Percentiles rank a stretch among this genome's conserved stretches.
phyloP scores from a whole-genome alignment of 2,113 vertebrate genomes.

The Varanus komodoensis region DNA sequence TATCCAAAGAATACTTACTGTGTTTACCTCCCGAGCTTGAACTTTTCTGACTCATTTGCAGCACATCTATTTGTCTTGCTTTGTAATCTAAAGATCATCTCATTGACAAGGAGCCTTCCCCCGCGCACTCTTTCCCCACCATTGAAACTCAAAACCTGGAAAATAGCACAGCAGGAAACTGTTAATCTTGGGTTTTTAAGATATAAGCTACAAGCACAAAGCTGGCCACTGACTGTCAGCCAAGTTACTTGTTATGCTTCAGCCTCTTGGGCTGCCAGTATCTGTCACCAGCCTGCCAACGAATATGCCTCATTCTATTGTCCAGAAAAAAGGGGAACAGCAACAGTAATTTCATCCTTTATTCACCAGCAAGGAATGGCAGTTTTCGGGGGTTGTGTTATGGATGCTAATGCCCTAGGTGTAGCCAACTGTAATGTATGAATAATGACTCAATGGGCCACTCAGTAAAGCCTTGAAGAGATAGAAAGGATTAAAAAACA shows the following conservation, averaged over 20 bases:
- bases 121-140: constrained; percentile 21
- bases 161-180: constrained; percentile 54
- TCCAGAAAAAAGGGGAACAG: constrained; percentile 23
- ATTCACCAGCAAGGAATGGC: background rate
- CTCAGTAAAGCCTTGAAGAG: background rate
- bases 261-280: constrained; percentile 43
- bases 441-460: background rate
- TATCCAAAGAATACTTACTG: constrained; percentile 25
- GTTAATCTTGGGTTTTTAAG: constrained; percentile 39
- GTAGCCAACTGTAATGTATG: constrained; percentile 27
- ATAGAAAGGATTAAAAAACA: background rate
- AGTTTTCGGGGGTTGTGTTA: background rate
- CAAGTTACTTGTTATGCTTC: constrained; percentile 58
- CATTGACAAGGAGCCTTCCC: constrained; percentile 58
- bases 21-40: constrained; percentile 30
- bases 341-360: constrained; percentile 24
- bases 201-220: constrained; percentile 53
- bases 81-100: constrained; percentile 43
- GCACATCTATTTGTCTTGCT: constrained; percentile 38
- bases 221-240: constrained; percentile 64
- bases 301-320: constrained; percentile 55
- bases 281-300: constrained; percentile 62
- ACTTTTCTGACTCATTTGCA: constrained; percentile 54
- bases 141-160: constrained; percentile 64
- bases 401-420: constrained; percentile 22